Evolutionary conservation across 2,888 invertebrate genomes (phyloP).

Genomic region (Trachelus iudaicus): DNA sequence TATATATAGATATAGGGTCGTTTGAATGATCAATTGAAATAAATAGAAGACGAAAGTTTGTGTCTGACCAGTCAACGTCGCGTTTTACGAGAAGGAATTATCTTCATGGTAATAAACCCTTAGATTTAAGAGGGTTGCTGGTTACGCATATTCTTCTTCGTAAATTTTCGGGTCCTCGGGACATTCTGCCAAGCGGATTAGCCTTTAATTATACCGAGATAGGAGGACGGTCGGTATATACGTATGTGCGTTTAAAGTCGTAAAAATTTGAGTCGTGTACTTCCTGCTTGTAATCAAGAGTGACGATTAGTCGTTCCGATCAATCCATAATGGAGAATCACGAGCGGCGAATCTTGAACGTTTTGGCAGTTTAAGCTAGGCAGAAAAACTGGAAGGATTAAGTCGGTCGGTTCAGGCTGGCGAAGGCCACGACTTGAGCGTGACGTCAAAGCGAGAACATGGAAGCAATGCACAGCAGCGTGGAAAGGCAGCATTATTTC

Average conservation of each 20-base stretch:
- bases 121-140: background rate
- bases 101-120: background rate
- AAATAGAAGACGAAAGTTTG: background rate
- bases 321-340: background rate
- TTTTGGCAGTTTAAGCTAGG: background rate
- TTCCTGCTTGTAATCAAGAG: background rate
- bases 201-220: background rate
- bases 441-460: constrained; percentile 6
- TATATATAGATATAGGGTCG: background rate
- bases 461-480: constrained; percentile 3
- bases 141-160: background rate
- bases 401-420: background rate
- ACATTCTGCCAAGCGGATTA: background rate
- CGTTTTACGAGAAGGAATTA: background rate
- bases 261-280: background rate
- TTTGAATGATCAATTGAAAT: background rate
- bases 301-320: background rate
- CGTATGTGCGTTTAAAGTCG: background rate
- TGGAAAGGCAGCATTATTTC: constrained; percentile 8
- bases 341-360: background rate
- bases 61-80: background rate
- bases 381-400: background rate
- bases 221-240: background rate
- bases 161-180: background rate
- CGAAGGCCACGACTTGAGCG: background rate